phyloP scores from a whole-genome alignment of 2,888 invertebrate genomes.

The Rhagonycha fulva region DNA sequence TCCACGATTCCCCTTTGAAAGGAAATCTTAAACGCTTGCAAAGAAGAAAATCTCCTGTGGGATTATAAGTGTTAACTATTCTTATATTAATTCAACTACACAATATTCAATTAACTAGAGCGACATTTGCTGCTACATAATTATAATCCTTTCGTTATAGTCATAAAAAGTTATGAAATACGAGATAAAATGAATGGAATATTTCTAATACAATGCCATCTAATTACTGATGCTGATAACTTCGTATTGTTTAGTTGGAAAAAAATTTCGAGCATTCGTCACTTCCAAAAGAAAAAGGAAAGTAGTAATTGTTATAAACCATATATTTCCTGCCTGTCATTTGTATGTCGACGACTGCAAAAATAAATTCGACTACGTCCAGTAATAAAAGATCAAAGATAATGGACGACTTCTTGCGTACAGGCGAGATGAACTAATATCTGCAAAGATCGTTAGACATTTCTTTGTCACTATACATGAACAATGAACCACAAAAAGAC shows the following conservation, averaged over 20 bases:
- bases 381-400: conserved; percentile 20
- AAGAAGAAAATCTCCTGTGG: background rate
- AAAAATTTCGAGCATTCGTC: background rate
- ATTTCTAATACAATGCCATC: background rate
- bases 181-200: background rate
- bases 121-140: background rate
- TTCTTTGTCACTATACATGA: conserved; percentile 34
- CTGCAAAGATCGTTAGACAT: conserved; percentile 31
- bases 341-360: background rate
- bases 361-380: conserved; percentile 19
- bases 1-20: background rate
- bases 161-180: background rate
- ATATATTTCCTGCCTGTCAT: background rate
- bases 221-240: background rate
- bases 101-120: background rate
- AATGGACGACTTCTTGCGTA: conserved; percentile 20
- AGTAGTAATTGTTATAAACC: conserved; percentile 3
- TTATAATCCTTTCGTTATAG: background rate
- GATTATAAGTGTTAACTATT: background rate
- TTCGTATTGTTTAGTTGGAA: background rate
- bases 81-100: background rate
- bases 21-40: background rate
- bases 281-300: background rate
- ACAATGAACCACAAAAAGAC: conserved; percentile 34
- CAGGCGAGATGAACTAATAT: conserved; percentile 31